phyloP scores from a whole-genome alignment of 1,140 invertebrate genomes.

The Stenopsyche tienmushanensis region DNA sequence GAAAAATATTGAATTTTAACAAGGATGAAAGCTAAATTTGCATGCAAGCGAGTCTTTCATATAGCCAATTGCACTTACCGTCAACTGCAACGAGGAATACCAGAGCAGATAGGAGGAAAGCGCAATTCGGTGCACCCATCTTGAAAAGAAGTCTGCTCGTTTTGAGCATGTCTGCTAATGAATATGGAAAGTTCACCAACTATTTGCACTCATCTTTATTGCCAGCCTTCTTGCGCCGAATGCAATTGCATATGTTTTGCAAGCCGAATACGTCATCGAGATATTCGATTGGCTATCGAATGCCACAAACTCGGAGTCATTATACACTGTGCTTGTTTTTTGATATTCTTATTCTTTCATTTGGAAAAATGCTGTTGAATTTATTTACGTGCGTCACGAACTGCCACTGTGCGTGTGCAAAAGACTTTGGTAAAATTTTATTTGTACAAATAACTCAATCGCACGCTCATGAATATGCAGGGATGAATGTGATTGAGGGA shows the following conservation, averaged over 20 bases:
- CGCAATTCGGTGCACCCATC: slow-evolving; percentile 32
- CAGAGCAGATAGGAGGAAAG: slow-evolving; percentile 32
- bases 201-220: slow-evolving; percentile 7
- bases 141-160: slow-evolving; percentile 9
- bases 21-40: no score
- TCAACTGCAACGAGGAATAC: slow-evolving; percentile 34
- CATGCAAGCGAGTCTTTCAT: no score
- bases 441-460: slow-evolving; percentile 7
- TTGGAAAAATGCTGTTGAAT: neutral
- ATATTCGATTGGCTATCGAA: neutral
- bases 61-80: no score
- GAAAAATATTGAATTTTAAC: no score
- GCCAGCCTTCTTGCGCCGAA: neutral
- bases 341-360: neutral
- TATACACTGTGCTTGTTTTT: neutral
- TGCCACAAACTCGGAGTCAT: neutral
- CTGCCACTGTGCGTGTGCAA: slow-evolving; percentile 8
- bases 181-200: slow-evolving; percentile 19
- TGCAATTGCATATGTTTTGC: no score
- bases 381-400: slow-evolving; percentile 10
- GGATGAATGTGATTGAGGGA: no score
- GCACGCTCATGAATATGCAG: slow-evolving; percentile 21
- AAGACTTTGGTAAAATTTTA: slow-evolving; percentile 4
- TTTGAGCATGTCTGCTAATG: no score
- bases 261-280: no score